phyloP scores from a whole-genome alignment of 2,113 vertebrate genomes.

The Melospiza georgiana region DNA sequence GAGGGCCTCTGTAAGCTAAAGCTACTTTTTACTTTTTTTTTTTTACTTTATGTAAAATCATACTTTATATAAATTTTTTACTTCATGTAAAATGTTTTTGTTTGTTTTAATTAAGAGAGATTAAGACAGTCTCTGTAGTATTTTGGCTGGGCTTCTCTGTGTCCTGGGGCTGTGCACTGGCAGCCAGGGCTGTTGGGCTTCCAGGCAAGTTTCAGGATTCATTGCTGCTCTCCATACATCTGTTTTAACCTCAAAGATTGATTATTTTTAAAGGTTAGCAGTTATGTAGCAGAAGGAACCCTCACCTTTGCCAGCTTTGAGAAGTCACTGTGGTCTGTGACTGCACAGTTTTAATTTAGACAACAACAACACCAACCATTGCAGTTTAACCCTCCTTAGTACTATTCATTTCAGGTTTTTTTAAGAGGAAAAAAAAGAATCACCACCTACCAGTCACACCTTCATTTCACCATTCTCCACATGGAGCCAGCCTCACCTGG shows the following conservation, averaged over 20 bases:
- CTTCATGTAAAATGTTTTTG: not conserved
- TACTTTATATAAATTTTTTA: not conserved
- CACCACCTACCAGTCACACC: not conserved
- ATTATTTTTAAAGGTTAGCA: slow-evolving; percentile 53
- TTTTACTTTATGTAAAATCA: not conserved
- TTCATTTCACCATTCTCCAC: not conserved
- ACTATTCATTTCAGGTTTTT: not conserved
- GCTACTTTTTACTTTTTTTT: not conserved
- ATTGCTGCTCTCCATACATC: not conserved
- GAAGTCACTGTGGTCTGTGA: not conserved
- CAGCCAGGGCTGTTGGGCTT: not conserved
- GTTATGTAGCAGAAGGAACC: not conserved
- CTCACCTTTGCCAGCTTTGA: not conserved
- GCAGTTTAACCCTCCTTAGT: not conserved
- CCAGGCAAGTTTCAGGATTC: not conserved
- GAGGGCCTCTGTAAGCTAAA: not conserved
- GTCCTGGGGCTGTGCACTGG: not conserved
- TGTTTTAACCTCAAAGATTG: slow-evolving; percentile 9
- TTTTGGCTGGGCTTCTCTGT: not conserved
- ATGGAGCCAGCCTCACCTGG: not conserved
- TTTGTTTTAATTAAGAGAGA: not conserved
- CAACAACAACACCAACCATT: not conserved
- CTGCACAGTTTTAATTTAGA: slow-evolving; percentile 5
- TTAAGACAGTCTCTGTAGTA: not conserved
- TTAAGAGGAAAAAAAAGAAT: not conserved